phyloP scores from a whole-genome alignment of 2,797 vertebrate genomes.

The Ambastaia sidthimunki region DNA sequence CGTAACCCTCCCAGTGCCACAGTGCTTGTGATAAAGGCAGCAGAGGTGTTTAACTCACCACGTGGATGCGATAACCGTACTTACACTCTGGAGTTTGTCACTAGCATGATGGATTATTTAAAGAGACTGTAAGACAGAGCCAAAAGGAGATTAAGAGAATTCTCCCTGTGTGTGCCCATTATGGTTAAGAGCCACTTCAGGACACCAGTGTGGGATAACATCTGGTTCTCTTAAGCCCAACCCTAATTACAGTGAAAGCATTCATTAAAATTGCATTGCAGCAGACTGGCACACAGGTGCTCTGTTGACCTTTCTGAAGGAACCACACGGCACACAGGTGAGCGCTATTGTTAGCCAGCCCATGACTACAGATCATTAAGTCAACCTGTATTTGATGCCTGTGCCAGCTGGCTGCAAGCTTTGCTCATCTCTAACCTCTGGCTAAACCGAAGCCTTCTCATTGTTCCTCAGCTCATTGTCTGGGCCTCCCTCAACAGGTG shows the following conservation, averaged over 20 bases:
- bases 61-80: not conserved
- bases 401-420: conserved; percentile 56
- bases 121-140: conserved; percentile 13
- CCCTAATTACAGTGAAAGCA: conserved; percentile 60
- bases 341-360: conserved; percentile 33
- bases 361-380: conserved; percentile 53
- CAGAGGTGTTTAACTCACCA: not conserved
- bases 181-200: conserved; percentile 7
- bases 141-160: not conserved
- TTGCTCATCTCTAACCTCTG: conserved; percentile 46
- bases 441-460: conserved; percentile 45
- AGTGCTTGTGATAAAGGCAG: conserved; percentile 6
- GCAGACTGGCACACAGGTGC: conserved; percentile 24
- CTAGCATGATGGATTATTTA: conserved; percentile 5
- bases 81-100: conserved; percentile 7
- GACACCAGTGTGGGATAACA: conserved; percentile 3
- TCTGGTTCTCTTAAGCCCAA: conserved; percentile 22
- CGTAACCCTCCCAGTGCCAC: conserved; percentile 1
- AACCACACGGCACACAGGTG: conserved; percentile 40
- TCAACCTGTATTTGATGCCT: conserved; percentile 54
- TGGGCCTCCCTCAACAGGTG: conserved; percentile 53
- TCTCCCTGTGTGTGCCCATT: not conserved
- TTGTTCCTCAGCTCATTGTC: conserved; percentile 51
- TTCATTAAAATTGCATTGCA: conserved; percentile 56
- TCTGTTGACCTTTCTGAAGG: conserved; percentile 13